phyloP scores from a whole-genome alignment of 2,888 invertebrate species.

The Meiosimyza decipiens region DNA sequence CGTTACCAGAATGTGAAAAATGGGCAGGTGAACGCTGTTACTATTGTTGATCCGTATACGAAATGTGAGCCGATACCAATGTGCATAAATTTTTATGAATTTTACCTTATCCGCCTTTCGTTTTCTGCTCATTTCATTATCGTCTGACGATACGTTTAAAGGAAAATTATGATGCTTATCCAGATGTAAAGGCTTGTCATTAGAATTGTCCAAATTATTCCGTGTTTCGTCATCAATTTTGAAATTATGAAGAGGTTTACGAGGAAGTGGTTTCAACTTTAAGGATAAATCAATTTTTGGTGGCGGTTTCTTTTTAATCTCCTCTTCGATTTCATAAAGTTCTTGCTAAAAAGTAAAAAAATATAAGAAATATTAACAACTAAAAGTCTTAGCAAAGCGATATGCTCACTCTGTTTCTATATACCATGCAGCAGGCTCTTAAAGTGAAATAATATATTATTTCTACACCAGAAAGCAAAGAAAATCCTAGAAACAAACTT shows the following conservation, averaged over 20 bases:
- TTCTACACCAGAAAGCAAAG: slow-evolving; percentile 80
- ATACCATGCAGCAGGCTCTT: slow-evolving; percentile 69
- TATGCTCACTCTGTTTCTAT: slow-evolving; percentile 60
- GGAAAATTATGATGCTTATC: slow-evolving; percentile 32
- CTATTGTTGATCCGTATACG: too few species aligned
- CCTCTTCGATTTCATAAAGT: slow-evolving; percentile 62
- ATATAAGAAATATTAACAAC: neutral
- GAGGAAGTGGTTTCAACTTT: slow-evolving; percentile 48
- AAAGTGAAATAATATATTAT: slow-evolving; percentile 81
- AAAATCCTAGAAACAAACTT: slow-evolving; percentile 73
- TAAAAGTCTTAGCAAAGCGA: neutral
- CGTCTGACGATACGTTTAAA: slow-evolving; percentile 33
- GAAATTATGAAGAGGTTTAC: slow-evolving; percentile 19
- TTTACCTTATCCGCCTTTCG: slow-evolving; percentile 43
- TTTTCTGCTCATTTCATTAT: slow-evolving; percentile 36
- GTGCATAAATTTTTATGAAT: neutral
- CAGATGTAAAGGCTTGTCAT: slow-evolving; percentile 35
- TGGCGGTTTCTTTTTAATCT: slow-evolving; percentile 58
- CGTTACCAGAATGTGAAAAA: too few species aligned
- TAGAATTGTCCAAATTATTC: slow-evolving; percentile 27
- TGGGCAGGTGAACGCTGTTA: too few species aligned
- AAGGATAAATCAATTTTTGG: slow-evolving; percentile 60
- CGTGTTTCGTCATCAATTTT: slow-evolving; percentile 8
- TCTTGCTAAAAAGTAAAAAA: slow-evolving; percentile 52
- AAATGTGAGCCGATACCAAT: too few species aligned